Evolutionary conservation across 2,888 invertebrate genomes (phyloP).

Genomic region (Shargacucullia verbasci): DNA sequence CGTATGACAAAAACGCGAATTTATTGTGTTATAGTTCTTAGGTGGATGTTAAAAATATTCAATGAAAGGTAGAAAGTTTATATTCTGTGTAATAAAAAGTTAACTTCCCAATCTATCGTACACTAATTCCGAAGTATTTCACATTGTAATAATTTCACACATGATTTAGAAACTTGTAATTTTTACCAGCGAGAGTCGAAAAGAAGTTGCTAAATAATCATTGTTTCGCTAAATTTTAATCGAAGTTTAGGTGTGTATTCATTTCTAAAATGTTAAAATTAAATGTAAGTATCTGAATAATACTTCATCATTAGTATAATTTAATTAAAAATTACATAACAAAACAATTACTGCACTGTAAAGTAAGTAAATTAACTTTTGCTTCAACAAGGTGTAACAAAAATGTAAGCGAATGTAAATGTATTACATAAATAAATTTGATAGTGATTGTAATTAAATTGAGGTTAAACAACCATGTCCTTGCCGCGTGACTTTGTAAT

Average conservation of each 20-base stretch:
- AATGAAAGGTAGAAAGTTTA: slow-evolving; percentile 39
- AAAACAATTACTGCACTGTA: too few relatives aligned
- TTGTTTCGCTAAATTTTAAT: slow-evolving; percentile 8
- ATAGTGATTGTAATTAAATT: slow-evolving; percentile 39
- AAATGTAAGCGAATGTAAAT: slow-evolving; percentile 1
- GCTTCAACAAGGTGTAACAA: slow-evolving; percentile 12
- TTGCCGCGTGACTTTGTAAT: slow-evolving; percentile 45
- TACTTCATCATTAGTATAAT: too few relatives aligned
- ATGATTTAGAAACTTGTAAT: slow-evolving; percentile 42
- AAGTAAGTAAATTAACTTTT: too few relatives aligned
- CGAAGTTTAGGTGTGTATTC: too few relatives aligned
- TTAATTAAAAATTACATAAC: too few relatives aligned
- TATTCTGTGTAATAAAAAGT: slow-evolving; percentile 13
- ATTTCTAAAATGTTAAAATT: too few relatives aligned
- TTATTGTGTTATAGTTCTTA: slow-evolving; percentile 4
- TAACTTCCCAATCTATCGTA: slow-evolving; percentile 18
- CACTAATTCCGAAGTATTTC: slow-evolving; percentile 32
- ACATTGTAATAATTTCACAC: slow-evolving; percentile 41
- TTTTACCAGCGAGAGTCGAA: slow-evolving; percentile 45
- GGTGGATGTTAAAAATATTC: slow-evolving; percentile 15
- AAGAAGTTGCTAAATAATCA: slow-evolving; percentile 23
- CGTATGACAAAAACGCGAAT: slow-evolving; percentile 1
- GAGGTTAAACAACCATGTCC: slow-evolving; percentile 40
- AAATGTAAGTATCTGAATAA: too few relatives aligned
- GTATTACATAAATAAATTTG: slow-evolving; percentile 45